Base-by-base conservation (phyloP, 2,797 vertebrate genomes). In the Hylomyscus alleni region DNA sequence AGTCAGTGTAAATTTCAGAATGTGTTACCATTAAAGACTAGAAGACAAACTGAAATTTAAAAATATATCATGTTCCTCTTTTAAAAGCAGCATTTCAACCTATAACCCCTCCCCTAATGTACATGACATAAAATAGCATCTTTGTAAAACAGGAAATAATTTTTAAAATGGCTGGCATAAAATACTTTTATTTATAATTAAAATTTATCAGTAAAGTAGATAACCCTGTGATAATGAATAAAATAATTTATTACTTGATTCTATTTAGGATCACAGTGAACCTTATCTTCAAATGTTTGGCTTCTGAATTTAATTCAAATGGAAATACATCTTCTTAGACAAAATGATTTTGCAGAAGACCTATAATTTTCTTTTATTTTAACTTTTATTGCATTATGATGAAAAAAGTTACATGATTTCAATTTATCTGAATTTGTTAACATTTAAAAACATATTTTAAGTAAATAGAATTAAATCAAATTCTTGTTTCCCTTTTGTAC, bases 301-400 rank as follows among this genome's bases (percentile, higher is more conserved):
- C 56, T 97, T 72, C 87, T 97, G 65, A 97, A 98, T 97, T 98
- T 97, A 98, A 98, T 98, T 98, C 98, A 98, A 98, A 98, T 96
- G 86, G 86, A 83, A 97, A 88, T 98, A 98, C 98, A 98, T 98
- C 98, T 97, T 96, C 94, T 97, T 93, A 86, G 95, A 82, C n/a
- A 92, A 94, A 97, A 97, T 98, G 98, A 98, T 98, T 98, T 98
- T 98, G 94, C 73, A 97, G 96, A 93, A 97, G 91, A 89, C 73
- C 94, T 97, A 96, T 95, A 97, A 92, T 98, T 98, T 98, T 98
- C 98, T 97, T 98, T 44, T 44, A 44, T 44, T 44, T 44, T 44
- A 44, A 44, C 44, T 44, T 44, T 44, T 44, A 44, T 44, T 3
- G 3, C 6, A 44, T 44, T 44, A 44, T 44, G 44, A 44, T 44